phyloP scores from a whole-genome alignment of 35 echinoderm and acorn worm genomes.

The Hemicentrotus pulcherrimus region DNA sequence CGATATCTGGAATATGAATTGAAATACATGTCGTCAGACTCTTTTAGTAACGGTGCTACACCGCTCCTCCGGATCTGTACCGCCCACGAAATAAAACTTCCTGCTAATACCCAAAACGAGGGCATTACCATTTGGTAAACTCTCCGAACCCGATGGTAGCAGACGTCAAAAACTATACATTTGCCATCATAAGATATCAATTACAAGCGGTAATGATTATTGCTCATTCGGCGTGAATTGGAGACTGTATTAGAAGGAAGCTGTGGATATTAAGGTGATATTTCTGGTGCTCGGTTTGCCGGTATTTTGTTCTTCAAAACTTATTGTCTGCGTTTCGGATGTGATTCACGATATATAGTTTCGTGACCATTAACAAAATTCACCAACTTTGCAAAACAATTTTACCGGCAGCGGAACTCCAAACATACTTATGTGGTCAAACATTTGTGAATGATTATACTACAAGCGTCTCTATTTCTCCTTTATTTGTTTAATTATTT shows the following conservation, averaged over 20 bases:
- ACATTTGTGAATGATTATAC: not conserved
- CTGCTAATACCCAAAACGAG: not conserved
- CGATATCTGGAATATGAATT: slow-evolving; percentile 1
- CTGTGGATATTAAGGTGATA: not conserved
- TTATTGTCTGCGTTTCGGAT: not conserved
- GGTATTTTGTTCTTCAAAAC: not conserved
- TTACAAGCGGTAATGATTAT: not conserved
- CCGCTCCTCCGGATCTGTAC: not conserved
- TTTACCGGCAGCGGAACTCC: not conserved
- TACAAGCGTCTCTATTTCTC: not conserved
- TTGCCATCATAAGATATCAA: not conserved
- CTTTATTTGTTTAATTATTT: not conserved
- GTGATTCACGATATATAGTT: not conserved
- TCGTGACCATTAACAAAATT: not conserved
- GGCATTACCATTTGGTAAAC: not conserved
- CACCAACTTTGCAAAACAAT: not conserved
- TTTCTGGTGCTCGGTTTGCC: not conserved
- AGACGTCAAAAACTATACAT: not conserved
- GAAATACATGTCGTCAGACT: not conserved
- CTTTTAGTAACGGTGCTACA: not conserved
- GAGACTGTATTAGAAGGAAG: not conserved
- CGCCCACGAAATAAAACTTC: not conserved
- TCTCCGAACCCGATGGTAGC: not conserved
- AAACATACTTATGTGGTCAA: not conserved
- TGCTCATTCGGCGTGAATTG: not conserved